Base-by-base conservation (phyloP, 2,888 invertebrate genomes). In the Cheilosia vulpina region DNA sequence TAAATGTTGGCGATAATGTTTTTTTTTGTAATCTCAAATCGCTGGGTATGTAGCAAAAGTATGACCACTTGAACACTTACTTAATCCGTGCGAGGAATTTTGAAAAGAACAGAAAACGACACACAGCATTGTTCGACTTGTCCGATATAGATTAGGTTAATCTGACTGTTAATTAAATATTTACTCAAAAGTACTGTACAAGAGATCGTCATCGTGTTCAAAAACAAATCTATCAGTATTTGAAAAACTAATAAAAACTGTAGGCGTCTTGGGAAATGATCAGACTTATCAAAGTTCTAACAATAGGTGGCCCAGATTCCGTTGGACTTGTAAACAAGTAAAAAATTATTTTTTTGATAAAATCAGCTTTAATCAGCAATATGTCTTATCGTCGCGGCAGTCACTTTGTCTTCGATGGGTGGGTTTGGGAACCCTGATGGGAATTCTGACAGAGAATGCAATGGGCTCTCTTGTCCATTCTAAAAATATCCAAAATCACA, bases 141-240 rank as follows among this genome's bases (percentile, higher is more conserved):
- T 17, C 57, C 80, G 75, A 73, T 63, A 80, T 76, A 76, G 84
- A 84, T 84, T 84, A 84, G 55, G 57, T 15, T 84, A 80, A 84
- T 84, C 84, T 65, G 21, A 27, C 11, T 41, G 47, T 38, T 78
- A 41, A 82, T 47, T 27, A 65, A 82, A 71, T 66, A 60, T 52
- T 52, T 24, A 52, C 15, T 52, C 11, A 24, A 52, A 52, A 50
- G 19, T 50, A 19, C 50, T 50, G 11, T 17, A 7, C 0, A 34
- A 11, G 38, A 1, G 13, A 13, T 11, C 17, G n/a, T 4, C n/a
- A 17, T 19, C 17, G 4, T 15, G 43, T 43, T 43, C n/a, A 19
- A 21, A 13, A 21, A 50, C 50, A 50, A 50, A 47, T 47, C 21
- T 5, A 13, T 21, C 19, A 21, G 50, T 21, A 50, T 50, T 47